These are phyloP conservation scores for Corbicula japonica DNA, from an alignment of 2,888 invertebrate genomes.

Conservation along the genomic window DNA sequence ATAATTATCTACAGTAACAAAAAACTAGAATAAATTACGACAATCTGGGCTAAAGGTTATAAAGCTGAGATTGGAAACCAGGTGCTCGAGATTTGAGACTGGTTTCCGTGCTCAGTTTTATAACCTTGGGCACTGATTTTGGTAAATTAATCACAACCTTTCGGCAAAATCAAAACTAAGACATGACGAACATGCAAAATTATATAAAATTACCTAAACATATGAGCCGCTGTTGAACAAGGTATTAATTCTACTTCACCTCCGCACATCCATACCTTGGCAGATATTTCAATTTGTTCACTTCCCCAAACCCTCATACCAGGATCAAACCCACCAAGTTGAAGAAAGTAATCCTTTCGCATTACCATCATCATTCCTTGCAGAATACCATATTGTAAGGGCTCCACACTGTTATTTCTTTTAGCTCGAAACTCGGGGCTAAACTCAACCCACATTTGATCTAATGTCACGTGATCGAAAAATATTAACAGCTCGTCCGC, in stretches of 20 bases:
- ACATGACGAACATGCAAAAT: no score
- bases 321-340: slow-evolving; percentile 57
- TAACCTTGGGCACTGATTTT: no score
- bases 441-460: slow-evolving; percentile 28
- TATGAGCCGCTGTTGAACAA: slow-evolving; percentile 41
- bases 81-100: no score
- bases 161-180: no score
- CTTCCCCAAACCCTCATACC: slow-evolving; percentile 58
- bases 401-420: slow-evolving; percentile 24
- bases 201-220: no score
- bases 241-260: slow-evolving; percentile 49
- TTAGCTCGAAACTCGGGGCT: slow-evolving; percentile 2
- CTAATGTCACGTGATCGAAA: slow-evolving; percentile 33
- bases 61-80: no score
- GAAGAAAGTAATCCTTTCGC: slow-evolving; percentile 43
- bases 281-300: slow-evolving; percentile 51
- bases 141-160: no score
- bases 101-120: no score
- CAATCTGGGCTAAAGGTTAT: no score
- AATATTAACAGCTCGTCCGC: slow-evolving; percentile 9
- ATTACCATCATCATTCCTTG: slow-evolving; percentile 56
- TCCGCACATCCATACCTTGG: slow-evolving; percentile 49
- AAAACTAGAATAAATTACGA: no score
- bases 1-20: no score
- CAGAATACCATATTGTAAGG: slow-evolving; percentile 29